These are phyloP conservation scores for Pseudotriccus pelzelni DNA, from an alignment of 2,797 vertebrate species.

Conservation along the genomic window DNA sequence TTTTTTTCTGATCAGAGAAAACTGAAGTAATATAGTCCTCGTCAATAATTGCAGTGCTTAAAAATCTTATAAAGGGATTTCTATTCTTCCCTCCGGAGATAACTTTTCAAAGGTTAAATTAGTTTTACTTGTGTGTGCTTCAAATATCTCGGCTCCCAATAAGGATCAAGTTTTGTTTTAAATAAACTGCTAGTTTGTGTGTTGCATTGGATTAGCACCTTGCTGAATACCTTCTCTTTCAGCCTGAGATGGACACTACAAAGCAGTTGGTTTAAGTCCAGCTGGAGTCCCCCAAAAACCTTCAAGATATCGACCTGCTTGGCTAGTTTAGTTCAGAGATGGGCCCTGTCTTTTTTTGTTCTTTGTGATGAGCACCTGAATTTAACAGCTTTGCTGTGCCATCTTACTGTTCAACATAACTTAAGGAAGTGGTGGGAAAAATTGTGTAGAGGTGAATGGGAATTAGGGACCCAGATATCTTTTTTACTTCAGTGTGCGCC, in stretches of 20 bases:
- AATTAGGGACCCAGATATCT: neutral
- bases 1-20: constrained; percentile 80
- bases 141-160: constrained; percentile 69
- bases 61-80: constrained; percentile 84
- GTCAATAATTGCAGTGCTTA: constrained; percentile 86
- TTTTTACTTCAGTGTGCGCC: neutral
- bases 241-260: constrained; percentile 3
- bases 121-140: constrained; percentile 80
- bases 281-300: neutral
- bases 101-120: constrained; percentile 84
- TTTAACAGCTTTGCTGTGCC: neutral
- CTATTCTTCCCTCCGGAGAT: constrained; percentile 77
- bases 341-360: neutral
- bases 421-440: neutral
- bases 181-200: constrained; percentile 75
- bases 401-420: neutral
- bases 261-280: neutral
- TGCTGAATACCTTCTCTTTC: constrained; percentile 18
- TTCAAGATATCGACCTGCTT: neutral
- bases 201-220: constrained; percentile 57
- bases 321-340: neutral
- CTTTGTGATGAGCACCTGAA: neutral
- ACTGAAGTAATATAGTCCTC: constrained; percentile 80
- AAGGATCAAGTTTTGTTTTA: constrained; percentile 77
- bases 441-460: neutral